A percentile compares a stretch with the other conserved stretches of the same genome.
Evolutionary conservation across 2,888 invertebrate genomes (phyloP).

Genomic region (Disparrhopalites patrizii): DNA sequence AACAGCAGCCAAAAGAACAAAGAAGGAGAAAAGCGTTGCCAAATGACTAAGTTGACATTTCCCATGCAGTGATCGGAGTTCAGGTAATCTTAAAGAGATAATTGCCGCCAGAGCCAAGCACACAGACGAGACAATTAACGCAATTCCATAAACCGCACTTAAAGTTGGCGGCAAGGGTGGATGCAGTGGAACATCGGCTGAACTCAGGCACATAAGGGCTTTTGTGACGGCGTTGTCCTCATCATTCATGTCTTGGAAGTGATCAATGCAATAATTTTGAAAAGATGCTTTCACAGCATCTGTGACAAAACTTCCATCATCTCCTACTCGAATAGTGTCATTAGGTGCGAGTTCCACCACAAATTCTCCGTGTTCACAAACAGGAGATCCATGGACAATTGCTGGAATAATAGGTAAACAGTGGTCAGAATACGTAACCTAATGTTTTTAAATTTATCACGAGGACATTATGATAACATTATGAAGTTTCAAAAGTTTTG

Average conservation of each 20-base stretch:
- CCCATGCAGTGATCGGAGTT: conserved; percentile 44
- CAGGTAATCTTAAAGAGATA: conserved; percentile 43
- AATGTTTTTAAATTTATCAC: neutral
- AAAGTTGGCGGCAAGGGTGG: conserved; percentile 30
- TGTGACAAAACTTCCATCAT: conserved; percentile 35
- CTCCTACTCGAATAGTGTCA: conserved; percentile 28
- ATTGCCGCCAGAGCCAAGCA: conserved; percentile 46
- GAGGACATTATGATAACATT: too few relatives aligned
- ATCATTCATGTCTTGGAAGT: conserved; percentile 31
- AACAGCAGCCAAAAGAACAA: conserved; percentile 39
- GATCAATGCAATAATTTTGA: conserved; percentile 44
- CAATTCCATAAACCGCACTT: conserved; percentile 30
- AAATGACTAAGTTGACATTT: conserved; percentile 48
- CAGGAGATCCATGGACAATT: conserved; percentile 39
- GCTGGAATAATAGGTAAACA: conserved; percentile 28
- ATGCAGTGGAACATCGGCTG: conserved; percentile 21
- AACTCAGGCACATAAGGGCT: conserved; percentile 33
- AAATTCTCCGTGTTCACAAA: conserved; percentile 38
- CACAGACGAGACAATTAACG: conserved; percentile 42
- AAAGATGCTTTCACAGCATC: conserved; percentile 31
- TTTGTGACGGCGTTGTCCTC: conserved; percentile 26
- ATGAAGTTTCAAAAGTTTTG: too few relatives aligned
- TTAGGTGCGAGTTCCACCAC: conserved; percentile 19
- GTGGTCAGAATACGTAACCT: neutral
- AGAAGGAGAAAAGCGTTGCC: conserved; percentile 44